Evolutionary conservation across 2,113 vertebrate genomes (phyloP), one percentile per base, ranked within the genome.

Genomic region (Gymnobelideus leadbeateri): DNA sequence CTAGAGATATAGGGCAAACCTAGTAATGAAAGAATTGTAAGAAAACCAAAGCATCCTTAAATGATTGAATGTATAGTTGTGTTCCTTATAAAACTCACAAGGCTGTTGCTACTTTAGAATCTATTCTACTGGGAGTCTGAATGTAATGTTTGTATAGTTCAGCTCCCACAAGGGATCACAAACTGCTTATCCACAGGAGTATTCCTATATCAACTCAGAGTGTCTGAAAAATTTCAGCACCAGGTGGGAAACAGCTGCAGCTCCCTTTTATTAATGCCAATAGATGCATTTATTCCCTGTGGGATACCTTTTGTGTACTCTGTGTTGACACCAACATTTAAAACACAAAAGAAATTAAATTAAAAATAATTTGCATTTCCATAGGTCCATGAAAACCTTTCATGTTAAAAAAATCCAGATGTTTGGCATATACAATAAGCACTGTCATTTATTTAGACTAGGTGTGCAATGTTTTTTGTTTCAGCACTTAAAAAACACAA

Each of bases 221-320:
- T 31, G 9, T 95, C 46, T 84, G 91, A 92, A 95, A 43, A 49
- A 89, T 93, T 90, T 97, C 94, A 95, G 91, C 92, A 95, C 94
- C 94, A 98, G 95, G 91, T 96, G 93, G 91, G 91, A 92, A 97
- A 94, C 95, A 95, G 94, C 95, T 96, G 95, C 90, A 94, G 92
- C 91, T 95, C 93, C 68, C 49, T 84, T 94, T 94, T 31, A 49
- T 11, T 96, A 95, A 94, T 90, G 57, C 94, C 46, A 92, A 46
- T 46, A 46, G 54, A 51, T 89, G 47, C 46, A 90, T 93, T 94
- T 95, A 52, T 92, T 94, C 93, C 96, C 91, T 55, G 84, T 53
- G 90, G 68, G 24, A 25, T 93, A 16, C 94, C 93, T 95, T 89
- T 97, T 61, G 54, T 93, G 51, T 25, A 93, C 94, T 95, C 90